Percentiles rank a stretch among this genome's conserved stretches.
Evolutionary conservation across 2,888 invertebrate species (phyloP).

Genomic region (Synanthedon myopaeformis): DNA sequence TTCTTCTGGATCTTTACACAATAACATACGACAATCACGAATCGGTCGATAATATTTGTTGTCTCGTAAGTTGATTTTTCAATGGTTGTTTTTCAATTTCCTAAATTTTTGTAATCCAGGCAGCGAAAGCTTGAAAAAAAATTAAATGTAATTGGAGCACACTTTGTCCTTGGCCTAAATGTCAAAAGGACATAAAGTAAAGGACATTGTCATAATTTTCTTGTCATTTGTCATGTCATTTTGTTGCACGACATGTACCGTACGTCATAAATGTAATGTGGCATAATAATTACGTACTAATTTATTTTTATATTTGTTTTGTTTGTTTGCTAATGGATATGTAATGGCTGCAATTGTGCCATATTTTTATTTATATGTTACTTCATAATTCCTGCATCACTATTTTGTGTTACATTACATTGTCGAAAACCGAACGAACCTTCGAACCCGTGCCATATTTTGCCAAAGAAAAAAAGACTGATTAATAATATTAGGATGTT

Average conservation of each 20-base stretch:
- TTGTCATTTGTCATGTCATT: neutral
- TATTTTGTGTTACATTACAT: too few relatives aligned
- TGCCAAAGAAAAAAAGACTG: constrained; percentile 56
- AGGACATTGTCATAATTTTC: neutral
- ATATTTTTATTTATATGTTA: too few relatives aligned
- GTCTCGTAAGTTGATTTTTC: constrained; percentile 65
- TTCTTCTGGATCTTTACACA: constrained; percentile 85
- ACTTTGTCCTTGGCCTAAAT: constrained; percentile 56
- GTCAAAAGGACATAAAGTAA: constrained; percentile 26
- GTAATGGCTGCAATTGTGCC: constrained; percentile 9
- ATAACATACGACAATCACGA: constrained; percentile 88
- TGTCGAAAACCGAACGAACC: constrained; percentile 15
- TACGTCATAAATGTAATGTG: too few relatives aligned
- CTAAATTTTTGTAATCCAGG: neutral
- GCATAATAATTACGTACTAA: too few relatives aligned
- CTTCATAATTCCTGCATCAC: too few relatives aligned
- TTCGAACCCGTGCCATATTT: constrained; percentile 44
- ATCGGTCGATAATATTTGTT: constrained; percentile 78
- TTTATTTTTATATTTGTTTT: too few relatives aligned
- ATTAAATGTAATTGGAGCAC: constrained; percentile 35
- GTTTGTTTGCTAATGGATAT: neutral
- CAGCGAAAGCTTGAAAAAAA: neutral
- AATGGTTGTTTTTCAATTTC: neutral
- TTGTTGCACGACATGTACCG: too few relatives aligned
- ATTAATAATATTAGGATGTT: constrained; percentile 56